Evolutionary conservation across 2,888 invertebrate genomes (phyloP).

Genomic region (Chloroclysta siterata): DNA sequence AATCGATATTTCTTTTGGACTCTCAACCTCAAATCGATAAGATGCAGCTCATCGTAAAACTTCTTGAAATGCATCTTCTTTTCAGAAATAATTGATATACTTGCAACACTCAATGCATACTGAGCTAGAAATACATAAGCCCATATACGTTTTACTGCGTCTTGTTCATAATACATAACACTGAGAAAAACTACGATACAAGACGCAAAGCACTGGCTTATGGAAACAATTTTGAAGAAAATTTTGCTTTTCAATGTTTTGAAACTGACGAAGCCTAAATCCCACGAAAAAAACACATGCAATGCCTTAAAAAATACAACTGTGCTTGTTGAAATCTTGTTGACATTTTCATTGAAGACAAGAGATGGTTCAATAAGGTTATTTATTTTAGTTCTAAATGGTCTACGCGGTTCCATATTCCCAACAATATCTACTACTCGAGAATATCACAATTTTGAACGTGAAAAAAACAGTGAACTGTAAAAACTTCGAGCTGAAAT

Average conservation of each 20-base stretch:
- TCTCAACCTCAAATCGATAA: conserved; percentile 3
- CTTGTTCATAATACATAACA: neutral
- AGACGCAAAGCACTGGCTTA: conserved; percentile 1
- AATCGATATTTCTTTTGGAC: neutral
- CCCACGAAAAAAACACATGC: neutral
- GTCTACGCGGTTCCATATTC: neutral
- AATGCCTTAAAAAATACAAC: conserved; percentile 3
- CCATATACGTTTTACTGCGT: neutral
- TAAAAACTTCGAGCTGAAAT: neutral
- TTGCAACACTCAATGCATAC: conserved; percentile 1
- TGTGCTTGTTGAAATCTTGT: neutral
- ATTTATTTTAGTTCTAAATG: neutral
- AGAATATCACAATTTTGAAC: too few species aligned
- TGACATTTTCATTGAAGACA: neutral
- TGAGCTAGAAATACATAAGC: neutral
- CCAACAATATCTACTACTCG: neutral
- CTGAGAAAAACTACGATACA: neutral
- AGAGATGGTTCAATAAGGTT: neutral
- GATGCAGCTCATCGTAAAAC: conserved; percentile 8
- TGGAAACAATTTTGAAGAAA: conserved; percentile 2
- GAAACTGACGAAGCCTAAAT: conserved; percentile 8
- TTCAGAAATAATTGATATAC: neutral
- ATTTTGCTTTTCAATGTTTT: conserved; percentile 1
- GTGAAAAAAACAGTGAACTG: neutral
- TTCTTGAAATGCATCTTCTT: conserved; percentile 4